Evolutionary conservation across 2,888 invertebrate genomes (phyloP), one percentile per base, ranked within the genome.

Genomic region (Formica aserva): DNA sequence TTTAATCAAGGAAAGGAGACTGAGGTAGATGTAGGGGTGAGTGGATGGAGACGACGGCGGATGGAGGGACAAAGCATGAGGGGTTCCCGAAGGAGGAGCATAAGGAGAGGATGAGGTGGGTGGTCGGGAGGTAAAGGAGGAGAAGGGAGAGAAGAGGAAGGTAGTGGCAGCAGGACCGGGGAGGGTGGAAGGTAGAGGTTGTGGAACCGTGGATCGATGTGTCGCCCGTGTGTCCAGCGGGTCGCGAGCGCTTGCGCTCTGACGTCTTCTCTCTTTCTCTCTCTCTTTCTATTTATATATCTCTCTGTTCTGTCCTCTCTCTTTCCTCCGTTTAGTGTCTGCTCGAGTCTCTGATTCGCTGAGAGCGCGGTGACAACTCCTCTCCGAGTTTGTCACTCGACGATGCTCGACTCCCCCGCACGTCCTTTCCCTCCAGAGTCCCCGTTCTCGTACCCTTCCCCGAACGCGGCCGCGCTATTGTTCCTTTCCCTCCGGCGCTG

Each of bases 121-220:
- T 76, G 88, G 83, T 41, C 67, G 55, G 55, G 45, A 4, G 45
- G 45, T 45, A 60, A 41, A 55, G 72, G 90, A 55, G 81, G 84
- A 84, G 84, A 85, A 75, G 60, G 83, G 71, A 67, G 67, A 84
- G 83, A 83, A 69, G 84, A 83, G 78, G 87, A 87, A 86, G 60
- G 60, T 32, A n/a, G 48, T 29, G 78, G 78, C 35, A 26, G 78
- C 45, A n/a, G 45, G 35, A 13, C 32, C 29, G 57, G 45, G 63
- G 82, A 71, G 80, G 76, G 87, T 75, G 83, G 87, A 87, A 86
- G 89, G 87, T 86, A 88, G 91, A 91, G 93, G 92, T 93, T 92
- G 92, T 91, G 92, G 93, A 92, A 91, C 91, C 91, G 88, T 91
- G 93, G 94, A 94, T 94, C 94, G 94, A 94, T 94, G 94, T 94